A percentile compares a stretch with the other conserved stretches of the same genome.
Conservation (phyloP, 2,113 vertebrate species). For the Elanoides forficatus region DNA sequence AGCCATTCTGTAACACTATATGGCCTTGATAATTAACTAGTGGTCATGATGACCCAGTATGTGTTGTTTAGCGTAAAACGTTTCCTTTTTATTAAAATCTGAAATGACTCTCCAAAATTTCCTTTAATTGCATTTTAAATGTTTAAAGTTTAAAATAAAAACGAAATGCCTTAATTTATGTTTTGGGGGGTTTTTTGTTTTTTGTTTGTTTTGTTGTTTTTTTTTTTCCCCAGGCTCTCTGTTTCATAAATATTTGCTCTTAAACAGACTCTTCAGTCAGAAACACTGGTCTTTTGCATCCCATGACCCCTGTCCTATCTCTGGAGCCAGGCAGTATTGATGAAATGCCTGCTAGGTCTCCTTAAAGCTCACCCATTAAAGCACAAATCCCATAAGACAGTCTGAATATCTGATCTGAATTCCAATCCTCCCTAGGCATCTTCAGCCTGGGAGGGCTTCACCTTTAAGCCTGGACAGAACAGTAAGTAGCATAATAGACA, state of each 20-base stretch:
- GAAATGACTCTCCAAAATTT: not conserved
- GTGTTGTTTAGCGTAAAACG: not conserved
- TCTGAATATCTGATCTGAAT: not conserved
- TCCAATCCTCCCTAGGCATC: not conserved
- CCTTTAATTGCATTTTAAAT: not conserved
- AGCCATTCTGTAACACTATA: not conserved
- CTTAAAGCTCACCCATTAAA: not conserved
- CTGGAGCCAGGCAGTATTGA: not conserved
- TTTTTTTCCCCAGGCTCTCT: not conserved
- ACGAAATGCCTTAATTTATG: not conserved
- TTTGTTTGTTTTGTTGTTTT: not conserved
- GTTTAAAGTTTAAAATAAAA: not conserved
- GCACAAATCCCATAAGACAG: not conserved
- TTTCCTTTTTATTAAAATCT: not conserved
- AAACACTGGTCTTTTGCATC: not conserved
- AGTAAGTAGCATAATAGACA: not conserved
- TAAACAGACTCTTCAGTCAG: not conserved
- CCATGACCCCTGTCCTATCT: not conserved
- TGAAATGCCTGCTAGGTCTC: not conserved
- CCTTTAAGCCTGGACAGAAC: not conserved
- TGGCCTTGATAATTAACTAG: not conserved
- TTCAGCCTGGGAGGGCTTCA: not conserved
- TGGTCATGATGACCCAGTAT: not conserved
- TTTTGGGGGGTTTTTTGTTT: no score
- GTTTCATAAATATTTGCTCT: not conserved